Base-by-base conservation (phyloP, 2,797 vertebrate genomes). In the Trematomus bernacchii region DNA sequence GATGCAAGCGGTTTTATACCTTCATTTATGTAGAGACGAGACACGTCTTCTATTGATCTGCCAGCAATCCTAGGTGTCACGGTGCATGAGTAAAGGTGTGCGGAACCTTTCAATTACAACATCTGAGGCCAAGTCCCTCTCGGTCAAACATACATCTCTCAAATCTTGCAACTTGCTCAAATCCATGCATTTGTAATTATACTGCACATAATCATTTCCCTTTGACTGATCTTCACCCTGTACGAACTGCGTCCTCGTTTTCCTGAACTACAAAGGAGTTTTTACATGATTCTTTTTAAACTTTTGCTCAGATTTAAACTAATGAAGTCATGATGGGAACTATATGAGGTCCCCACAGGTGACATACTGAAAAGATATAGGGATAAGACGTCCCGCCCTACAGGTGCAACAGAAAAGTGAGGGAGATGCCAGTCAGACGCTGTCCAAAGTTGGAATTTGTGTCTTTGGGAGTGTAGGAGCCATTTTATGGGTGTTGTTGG, bases 31-130 rank as follows among this genome's bases (percentile, higher is more conserved):
- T 72, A 48, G 53, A 79, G 53, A 72, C 21, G 14, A 74, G 63
- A 60, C 27, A 21, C 30, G 23, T 87, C 83, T 82, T 79, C 67
- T 89, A 82, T 87, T 78, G 87, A 91, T 92, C 78, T 51, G 30
- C 33, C 18, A 47, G 71, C 42, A 50, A 71, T 76, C 64, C 33
- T 51, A 59, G 48, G 76, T 72, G 80, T 84, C 78, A 73, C 14
- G 12, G 61, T 64, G 65, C 46, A 57, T 66, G 80, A 88, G 63
- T 73, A 48, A 83, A 81, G 50, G 68, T 72, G 58, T 61, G 71
- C 52, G 60, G 46, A 73, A 76, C 51, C 74, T 84, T 79, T 85
- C 57, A 83, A 40, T 82, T 77, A 73, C 40, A 59, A 63, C 57
- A 59, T 60, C 61, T 21, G 37, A 50, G 61, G 48, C 40, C 18